Evolutionary conservation across 2,797 vertebrate species (phyloP), one percentile per base, ranked within the genome.

Genomic region (Acomys russatus): DNA sequence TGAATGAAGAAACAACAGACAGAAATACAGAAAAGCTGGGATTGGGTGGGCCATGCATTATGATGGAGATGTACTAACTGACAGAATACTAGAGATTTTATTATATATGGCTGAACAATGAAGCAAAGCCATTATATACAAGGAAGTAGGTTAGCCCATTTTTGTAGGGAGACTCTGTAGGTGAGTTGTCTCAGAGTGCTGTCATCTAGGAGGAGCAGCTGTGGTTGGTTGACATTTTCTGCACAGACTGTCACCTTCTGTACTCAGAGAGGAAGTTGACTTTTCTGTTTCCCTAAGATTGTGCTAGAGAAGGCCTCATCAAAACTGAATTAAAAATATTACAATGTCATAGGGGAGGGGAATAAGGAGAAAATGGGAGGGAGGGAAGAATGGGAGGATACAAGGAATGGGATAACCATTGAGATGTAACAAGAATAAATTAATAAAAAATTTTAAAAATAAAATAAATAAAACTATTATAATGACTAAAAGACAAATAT

Each of bases 251-350:
- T 33, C 17, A 84, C 38, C 28, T 11, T 66, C 10, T 84, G 15
- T 33, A 84, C 28, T 84, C 17, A 66, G 56, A 82, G 38, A 2
- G 28, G 82, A 66, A 25, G 7, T 1, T 44, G 28, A 1, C 17
- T 18, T 66, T 66, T 17, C 0, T n/a, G 51, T 85, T 51, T 20
- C 18, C 9, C 18, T 51, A 66, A 66, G 38, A 20, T 4, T 49
- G 10, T 23, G 64, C 44, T 33, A 3, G 1, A 1, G 10, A 54
- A 49, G 28, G 63, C 3, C 3, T 68, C 5, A 68, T 1, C 4
- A 28, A 54, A 56, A 87, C 59, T 64, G 6, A 86, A 64, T 56
- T 78, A 56, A 56, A 56, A 17, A 56, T 56, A 56, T 56, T 23
- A 91, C 3, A 88, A 59, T n/a, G n/a, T n/a, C n/a, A n/a, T n/a